These are phyloP conservation scores for Urocynchramus pylzowi DNA, from an alignment of 2,113 vertebrate species.

Conservation along the genomic window DNA sequence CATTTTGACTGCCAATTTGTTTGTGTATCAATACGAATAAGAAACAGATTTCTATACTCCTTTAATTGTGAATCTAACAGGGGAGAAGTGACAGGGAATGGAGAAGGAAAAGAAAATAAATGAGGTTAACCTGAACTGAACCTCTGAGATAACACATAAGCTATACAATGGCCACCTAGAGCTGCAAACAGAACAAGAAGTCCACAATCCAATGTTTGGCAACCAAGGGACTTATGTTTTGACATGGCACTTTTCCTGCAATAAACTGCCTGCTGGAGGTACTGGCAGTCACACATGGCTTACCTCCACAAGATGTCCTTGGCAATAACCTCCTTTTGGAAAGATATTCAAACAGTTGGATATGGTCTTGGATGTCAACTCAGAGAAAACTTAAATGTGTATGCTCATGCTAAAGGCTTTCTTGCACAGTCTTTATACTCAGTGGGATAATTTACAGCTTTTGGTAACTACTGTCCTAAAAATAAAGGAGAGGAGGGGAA, in stretches of 20 bases:
- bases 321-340: neutral
- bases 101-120: neutral
- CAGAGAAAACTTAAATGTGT: neutral
- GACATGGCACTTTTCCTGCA: neutral
- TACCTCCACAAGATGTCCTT: neutral
- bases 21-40: neutral
- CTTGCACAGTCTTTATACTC: neutral
- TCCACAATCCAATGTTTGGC: neutral
- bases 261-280: neutral
- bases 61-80: neutral
- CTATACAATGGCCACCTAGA: neutral
- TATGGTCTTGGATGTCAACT: neutral
- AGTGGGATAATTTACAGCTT: neutral
- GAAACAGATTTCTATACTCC: neutral
- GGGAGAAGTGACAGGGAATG: fast-evolving
- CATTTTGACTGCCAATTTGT: neutral
- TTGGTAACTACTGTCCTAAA: neutral
- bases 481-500: neutral
- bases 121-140: fast-evolving
- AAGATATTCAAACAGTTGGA: neutral
- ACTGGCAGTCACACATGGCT: neutral
- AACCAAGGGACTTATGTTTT: neutral
- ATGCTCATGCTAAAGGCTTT: neutral
- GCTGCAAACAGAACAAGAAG: neutral
- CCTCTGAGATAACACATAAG: neutral